Conservation (phyloP, 2,113 vertebrate genomes). For the Romanogobio albipinnatus region DNA sequence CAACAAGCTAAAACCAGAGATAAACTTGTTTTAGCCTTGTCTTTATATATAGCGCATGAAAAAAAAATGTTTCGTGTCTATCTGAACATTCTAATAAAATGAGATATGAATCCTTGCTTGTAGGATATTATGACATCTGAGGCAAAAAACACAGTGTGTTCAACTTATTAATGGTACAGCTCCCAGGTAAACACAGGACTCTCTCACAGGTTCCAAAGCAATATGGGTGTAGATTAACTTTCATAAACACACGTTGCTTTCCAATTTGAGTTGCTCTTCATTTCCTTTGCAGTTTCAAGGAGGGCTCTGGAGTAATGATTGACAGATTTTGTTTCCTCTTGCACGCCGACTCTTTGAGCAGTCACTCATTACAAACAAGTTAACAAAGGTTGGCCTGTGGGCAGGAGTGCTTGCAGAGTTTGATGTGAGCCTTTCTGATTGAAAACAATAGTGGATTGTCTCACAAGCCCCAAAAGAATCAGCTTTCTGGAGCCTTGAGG, state of each 20-base stretch:
- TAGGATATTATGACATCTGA: not conserved
- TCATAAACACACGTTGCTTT: not conserved
- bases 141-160: not conserved
- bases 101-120: no score
- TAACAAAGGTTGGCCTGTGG: conserved; percentile 24
- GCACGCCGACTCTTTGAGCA: not conserved
- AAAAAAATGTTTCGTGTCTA: not conserved
- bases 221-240: conserved; percentile 29
- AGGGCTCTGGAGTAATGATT: conserved; percentile 7
- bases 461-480: not conserved
- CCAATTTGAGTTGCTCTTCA: not conserved
- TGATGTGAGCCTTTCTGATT: conserved; percentile 21
- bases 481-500: conserved; percentile 8
- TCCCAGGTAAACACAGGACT: not conserved
- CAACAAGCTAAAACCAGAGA: not conserved
- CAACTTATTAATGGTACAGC: not conserved
- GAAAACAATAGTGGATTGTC: conserved; percentile 29
- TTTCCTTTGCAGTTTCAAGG: not conserved
- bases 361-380: conserved; percentile 8
- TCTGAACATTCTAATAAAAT: not conserved
- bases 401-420: conserved; percentile 14
- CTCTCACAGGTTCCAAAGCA: conserved; percentile 1
- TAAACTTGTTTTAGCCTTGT: not conserved
- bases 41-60: not conserved
- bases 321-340: conserved; percentile 22